These are phyloP conservation scores for Mycteria americana DNA, from an alignment of 2,797 vertebrate species.

Conservation along the genomic window DNA sequence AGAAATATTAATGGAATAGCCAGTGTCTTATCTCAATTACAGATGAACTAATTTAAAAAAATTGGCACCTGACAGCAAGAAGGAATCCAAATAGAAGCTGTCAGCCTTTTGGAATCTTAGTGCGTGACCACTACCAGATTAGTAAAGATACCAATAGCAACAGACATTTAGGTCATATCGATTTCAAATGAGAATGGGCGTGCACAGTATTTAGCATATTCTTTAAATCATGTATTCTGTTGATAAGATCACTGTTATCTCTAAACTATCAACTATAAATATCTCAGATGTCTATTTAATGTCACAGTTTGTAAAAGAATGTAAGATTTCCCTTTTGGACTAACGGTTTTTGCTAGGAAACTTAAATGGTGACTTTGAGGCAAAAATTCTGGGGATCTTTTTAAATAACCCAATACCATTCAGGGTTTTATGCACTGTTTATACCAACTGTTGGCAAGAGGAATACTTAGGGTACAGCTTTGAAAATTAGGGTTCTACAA, in stretches of 20 bases:
- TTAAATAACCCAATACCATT: not conserved
- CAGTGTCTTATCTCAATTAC: constrained; percentile 23
- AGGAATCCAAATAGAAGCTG: constrained; percentile 59
- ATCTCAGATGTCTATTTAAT: not conserved
- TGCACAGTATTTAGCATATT: not conserved
- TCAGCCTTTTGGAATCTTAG: constrained; percentile 58
- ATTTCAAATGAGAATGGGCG: constrained; percentile 35
- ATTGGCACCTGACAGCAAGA: constrained; percentile 34
- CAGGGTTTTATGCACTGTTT: not conserved
- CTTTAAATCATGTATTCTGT: not conserved
- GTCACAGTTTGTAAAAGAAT: not conserved
- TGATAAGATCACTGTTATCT: not conserved
- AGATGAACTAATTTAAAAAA: constrained; percentile 13
- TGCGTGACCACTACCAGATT: constrained; percentile 55
- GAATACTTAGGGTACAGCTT: not conserved
- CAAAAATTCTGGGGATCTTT: not conserved
- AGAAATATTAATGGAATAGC: constrained; percentile 20
- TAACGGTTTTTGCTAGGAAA: not conserved
- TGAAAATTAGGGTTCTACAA: not conserved
- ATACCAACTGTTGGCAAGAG: not conserved
- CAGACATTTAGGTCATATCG: constrained; percentile 27
- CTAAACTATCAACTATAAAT: not conserved
- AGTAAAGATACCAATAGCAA: constrained; percentile 42
- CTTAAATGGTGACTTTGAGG: not conserved
- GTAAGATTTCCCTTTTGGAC: not conserved